A percentile compares a stretch with the other conserved stretches of the same genome.
phyloP scores from a whole-genome alignment of 1,140 invertebrate genomes.

The Aleiodes sp. region DNA sequence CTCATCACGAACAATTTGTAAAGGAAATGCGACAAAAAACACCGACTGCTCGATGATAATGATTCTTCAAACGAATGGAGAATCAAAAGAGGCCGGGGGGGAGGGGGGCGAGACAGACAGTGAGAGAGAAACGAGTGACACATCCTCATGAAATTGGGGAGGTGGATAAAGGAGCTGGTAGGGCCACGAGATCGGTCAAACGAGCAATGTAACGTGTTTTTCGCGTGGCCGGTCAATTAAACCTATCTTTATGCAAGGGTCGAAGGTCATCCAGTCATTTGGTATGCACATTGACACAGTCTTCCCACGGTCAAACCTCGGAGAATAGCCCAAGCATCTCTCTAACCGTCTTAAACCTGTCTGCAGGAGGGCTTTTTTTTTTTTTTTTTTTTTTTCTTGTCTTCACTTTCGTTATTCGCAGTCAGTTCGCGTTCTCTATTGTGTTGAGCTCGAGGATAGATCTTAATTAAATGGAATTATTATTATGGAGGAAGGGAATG shows the following conservation, averaged over 20 bases:
- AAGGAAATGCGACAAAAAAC: slow-evolving; percentile 1
- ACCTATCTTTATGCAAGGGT: slow-evolving; percentile 64
- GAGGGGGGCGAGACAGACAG: not conserved
- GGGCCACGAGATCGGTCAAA: slow-evolving; percentile 40
- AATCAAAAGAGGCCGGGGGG: not conserved
- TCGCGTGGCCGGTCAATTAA: slow-evolving; percentile 63
- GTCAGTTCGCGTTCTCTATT: too few species aligned
- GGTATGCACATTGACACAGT: slow-evolving; percentile 57
- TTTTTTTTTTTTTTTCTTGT: too few species aligned
- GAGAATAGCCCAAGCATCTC: not conserved
- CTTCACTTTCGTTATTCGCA: slow-evolving; percentile 2
- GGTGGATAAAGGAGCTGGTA: not conserved
- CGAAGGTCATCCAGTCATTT: slow-evolving; percentile 65
- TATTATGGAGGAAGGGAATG: too few species aligned
- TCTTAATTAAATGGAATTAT: too few species aligned
- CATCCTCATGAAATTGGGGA: too few species aligned
- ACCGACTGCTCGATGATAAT: not conserved
- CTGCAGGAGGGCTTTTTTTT: slow-evolving; percentile 40
- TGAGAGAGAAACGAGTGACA: too few species aligned
- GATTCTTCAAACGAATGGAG: not conserved
- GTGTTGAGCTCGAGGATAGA: too few species aligned
- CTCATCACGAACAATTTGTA: not conserved
- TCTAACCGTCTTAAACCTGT: slow-evolving; percentile 53
- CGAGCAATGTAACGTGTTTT: slow-evolving; percentile 57
- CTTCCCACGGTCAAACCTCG: slow-evolving; percentile 66